These are phyloP conservation scores for Frieseomelitta varia DNA, from an alignment of 1,140 invertebrate species.

Conservation along the genomic window DNA sequence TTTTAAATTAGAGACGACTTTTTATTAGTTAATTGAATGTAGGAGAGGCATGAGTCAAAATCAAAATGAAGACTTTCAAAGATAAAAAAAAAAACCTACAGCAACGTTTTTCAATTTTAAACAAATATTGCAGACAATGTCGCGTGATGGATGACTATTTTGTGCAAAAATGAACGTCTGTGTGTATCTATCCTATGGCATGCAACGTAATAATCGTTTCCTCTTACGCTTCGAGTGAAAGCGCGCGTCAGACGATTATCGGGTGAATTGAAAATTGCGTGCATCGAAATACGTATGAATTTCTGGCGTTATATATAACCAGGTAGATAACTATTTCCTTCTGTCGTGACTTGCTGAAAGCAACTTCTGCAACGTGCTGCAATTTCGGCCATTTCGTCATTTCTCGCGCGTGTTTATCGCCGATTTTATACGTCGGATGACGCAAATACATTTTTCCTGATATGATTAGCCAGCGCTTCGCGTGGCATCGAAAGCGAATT, in stretches of 20 bases:
- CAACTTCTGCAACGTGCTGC: too few relatives aligned
- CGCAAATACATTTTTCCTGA: not conserved
- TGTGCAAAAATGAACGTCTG: not conserved
- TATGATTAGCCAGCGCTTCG: not conserved
- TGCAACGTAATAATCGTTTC: slow-evolving; percentile 6
- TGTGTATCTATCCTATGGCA: not conserved
- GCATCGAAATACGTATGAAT: not conserved
- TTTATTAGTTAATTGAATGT: too few relatives aligned
- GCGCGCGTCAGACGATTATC: not conserved
- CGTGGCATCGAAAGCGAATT: slow-evolving; percentile 29
- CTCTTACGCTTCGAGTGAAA: slow-evolving; percentile 23
- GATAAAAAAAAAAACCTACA: not conserved
- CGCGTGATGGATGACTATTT: not conserved
- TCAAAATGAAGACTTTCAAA: not conserved
- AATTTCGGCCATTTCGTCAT: too few relatives aligned
- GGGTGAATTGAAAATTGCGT: not conserved
- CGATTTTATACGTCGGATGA: not conserved
- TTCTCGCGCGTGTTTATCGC: not conserved
- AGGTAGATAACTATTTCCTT: not conserved
- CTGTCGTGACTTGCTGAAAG: not conserved
- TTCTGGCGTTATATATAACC: not conserved
- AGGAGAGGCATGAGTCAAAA: not conserved
- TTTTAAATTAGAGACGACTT: too few relatives aligned
- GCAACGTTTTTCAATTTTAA: not conserved
- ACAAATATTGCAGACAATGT: too few relatives aligned